Base-by-base conservation (phyloP, 2,888 invertebrate species). In the Phania funesta region DNA sequence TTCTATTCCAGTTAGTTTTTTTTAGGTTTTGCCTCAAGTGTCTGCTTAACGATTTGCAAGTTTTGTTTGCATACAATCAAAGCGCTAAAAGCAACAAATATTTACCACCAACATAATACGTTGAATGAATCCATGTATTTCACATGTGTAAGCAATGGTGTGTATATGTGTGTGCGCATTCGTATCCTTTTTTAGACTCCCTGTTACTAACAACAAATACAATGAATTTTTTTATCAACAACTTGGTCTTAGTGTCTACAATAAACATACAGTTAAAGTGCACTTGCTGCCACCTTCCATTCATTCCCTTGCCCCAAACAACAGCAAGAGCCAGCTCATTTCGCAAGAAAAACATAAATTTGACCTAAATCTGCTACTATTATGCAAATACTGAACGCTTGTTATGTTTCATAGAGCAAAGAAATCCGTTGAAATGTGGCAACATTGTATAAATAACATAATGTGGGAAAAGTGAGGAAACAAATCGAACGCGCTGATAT, bases 31-130 rank as follows among this genome's bases (percentile, higher is more conserved):
- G 74, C 78, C 74, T 82, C 65, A 78, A 82, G 82, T 78, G 74
- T 64, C 65, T 78, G 74, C 46, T 78, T 82, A 78, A 78, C 82
- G 74, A 82, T 75, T 58, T 78, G 82, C 74, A 82, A 78, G 68
- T 78, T 78, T 78, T 82, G 70, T 84, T 78, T 80, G 83, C 77
- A 74, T 41, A 41, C 77, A 74, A 85, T 85, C 79, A 46, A 73
- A 85, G 80, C 65, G 84, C 75, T 82, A 74, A 83, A 84, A 83
- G 84, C 80, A 83, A 82, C 84, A 85, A 84, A 85, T 84, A 85
- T 83, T 85, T 83, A 83, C 77, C 46, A 83, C 77, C 41, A 38
- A 65, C 38, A 58, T n/a, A 13, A 8, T 41, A 41, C 41, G 3
- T 56, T 26, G 9, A 65, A 56, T 20, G 50, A 62, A 29, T 26